Evolutionary conservation across 2,113 vertebrate genomes (phyloP).

Genomic region (Chamaea fasciata): DNA sequence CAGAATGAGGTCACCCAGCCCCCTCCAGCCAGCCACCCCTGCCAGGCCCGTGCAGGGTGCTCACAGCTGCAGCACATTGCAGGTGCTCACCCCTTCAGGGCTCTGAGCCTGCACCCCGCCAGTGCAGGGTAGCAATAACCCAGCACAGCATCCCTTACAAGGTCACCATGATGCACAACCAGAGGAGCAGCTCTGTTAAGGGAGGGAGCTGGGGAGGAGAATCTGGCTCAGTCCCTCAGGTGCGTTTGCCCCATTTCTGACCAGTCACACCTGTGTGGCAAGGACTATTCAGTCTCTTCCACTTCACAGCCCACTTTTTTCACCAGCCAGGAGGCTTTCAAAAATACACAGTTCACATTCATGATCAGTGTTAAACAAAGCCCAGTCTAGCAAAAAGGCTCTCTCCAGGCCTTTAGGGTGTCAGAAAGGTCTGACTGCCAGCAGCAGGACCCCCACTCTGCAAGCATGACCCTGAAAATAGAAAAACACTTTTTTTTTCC

Average conservation of each 20-base stretch:
- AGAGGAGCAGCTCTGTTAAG: neutral
- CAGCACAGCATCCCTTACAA: neutral
- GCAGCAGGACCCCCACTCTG: neutral
- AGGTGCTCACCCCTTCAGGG: neutral
- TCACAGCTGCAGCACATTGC: neutral
- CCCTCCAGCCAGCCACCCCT: neutral
- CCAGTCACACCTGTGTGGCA: neutral
- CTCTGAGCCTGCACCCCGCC: neutral
- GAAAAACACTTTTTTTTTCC: neutral
- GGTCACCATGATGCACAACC: fast-evolving
- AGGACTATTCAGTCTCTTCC: neutral
- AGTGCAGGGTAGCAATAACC: neutral
- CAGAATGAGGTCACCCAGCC: slow-evolving; percentile 53
- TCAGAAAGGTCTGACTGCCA: neutral
- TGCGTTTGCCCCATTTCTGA: neutral
- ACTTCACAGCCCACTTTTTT: neutral
- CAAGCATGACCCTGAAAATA: neutral
- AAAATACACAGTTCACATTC: neutral
- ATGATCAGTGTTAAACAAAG: neutral
- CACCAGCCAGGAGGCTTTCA: neutral
- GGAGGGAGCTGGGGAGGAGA: neutral
- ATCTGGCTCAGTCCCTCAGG: neutral
- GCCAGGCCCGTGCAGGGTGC: fast-evolving
- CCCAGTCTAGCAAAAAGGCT: neutral
- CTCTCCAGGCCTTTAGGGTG: neutral